Percentiles rank a stretch among this genome's conserved stretches.
These are phyloP conservation scores for Boloria selene DNA, from an alignment of 2,888 invertebrate genomes.

Conservation along the genomic window DNA sequence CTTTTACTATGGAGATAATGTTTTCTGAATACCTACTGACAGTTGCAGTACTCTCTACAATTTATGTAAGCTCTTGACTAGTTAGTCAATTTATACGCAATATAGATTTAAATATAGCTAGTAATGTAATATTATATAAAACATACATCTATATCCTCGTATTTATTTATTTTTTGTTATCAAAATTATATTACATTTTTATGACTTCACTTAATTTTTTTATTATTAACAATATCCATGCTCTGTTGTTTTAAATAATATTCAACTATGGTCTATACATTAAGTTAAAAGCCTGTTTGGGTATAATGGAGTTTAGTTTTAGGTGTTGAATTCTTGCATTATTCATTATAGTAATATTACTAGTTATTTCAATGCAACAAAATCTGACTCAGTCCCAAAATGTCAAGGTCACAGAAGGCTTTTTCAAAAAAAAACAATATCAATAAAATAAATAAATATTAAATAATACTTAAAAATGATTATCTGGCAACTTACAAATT, in stretches of 20 bases:
- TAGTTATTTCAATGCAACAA: slow-evolving; percentile 34
- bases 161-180: too few relatives aligned
- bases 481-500: slow-evolving; percentile 30
- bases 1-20: slow-evolving; percentile 23
- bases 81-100: slow-evolving; percentile 26
- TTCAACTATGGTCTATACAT: too few relatives aligned
- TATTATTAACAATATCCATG: too few relatives aligned
- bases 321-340: neutral
- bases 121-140: neutral
- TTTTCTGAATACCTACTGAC: slow-evolving; percentile 24
- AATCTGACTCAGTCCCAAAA: slow-evolving; percentile 42
- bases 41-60: slow-evolving; percentile 22
- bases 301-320: too few relatives aligned
- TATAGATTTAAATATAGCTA: slow-evolving; percentile 16
- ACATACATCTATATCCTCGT: too few relatives aligned
- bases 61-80: slow-evolving; percentile 35
- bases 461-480: slow-evolving; percentile 2
- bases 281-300: too few relatives aligned
- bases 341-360: slow-evolving; percentile 37
- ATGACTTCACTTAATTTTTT: too few relatives aligned
- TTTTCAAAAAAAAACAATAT: neutral
- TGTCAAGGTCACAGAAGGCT: slow-evolving; percentile 43
- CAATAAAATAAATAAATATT: slow-evolving; percentile 10
- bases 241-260: too few relatives aligned
- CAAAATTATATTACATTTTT: too few relatives aligned